A percentile compares a stretch with the other conserved stretches of the same genome.
phyloP scores from a whole-genome alignment of 2,113 vertebrate genomes.

The Coptodon rendalli region DNA sequence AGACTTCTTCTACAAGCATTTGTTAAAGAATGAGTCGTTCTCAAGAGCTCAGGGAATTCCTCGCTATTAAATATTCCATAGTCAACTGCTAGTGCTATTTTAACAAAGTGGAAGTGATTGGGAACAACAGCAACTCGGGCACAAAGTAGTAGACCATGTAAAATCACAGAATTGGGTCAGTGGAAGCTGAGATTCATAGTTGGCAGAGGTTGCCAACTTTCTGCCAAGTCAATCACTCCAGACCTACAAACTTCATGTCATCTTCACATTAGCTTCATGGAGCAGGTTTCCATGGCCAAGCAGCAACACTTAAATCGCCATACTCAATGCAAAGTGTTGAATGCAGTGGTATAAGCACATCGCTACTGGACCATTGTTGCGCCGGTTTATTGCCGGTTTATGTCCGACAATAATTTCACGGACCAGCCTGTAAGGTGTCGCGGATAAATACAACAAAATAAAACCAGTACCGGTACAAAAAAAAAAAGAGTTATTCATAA shows the following conservation, averaged over 20 bases:
- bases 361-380: not conserved
- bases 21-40: not conserved
- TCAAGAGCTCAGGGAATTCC: not conserved
- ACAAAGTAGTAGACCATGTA: not conserved
- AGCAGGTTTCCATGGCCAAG: not conserved
- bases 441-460: not conserved
- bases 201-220: not conserved
- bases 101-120: not conserved
- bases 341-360: not conserved
- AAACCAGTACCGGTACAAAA: not conserved
- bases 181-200: not conserved
- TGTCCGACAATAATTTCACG: not conserved
- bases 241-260: not conserved
- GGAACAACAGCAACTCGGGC: not conserved
- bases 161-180: not conserved
- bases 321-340: not conserved
- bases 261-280: not conserved
- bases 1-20: not conserved
- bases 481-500: rapidly evolving
- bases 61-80: not conserved
- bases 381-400: not conserved
- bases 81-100: not conserved
- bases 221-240: not conserved
- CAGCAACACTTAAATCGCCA: not conserved
- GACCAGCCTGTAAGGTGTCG: not conserved